Evolutionary conservation across 2,888 invertebrate species (phyloP), one percentile per base, ranked within the genome.

Genomic region (Kuschelorhynchus macadamiae): DNA sequence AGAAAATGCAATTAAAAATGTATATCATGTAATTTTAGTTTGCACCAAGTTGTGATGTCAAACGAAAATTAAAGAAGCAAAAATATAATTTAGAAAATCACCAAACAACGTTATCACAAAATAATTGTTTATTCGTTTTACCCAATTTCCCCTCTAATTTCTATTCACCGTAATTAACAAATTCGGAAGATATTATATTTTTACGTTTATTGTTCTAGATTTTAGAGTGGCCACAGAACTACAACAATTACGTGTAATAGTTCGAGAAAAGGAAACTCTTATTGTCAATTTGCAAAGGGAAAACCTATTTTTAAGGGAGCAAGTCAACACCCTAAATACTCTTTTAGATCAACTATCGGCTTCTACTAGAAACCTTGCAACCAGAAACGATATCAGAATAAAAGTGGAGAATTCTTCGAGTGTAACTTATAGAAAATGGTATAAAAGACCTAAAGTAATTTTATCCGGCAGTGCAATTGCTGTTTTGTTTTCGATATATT

Each of bases 311-410:
- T 47, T 67, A 21, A 61, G 55, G 18, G 50, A 42, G 1, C 67
- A 67, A 56, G 21, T 67, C 2, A 50, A 36, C 9, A 9, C 11
- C 1, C 36, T 67, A 11, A 61, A 56, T 33, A 20, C 12, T n/a
- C 21, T 67, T 0, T 36, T 67, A n/a, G 61, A 67, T 33, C 67
- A 62, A 25, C 30, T 67, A 20, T 42, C 56, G 9, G 39, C 25
- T 41, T 60, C 53, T 32, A 36, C 46, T 21, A 46, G 18, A 46
- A 44, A 14, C 18, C 21, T 46, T 1, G 46, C 59, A 21, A 56
- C 66, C 16, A 67, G 46, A 55, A 67, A 67, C 21, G 53, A 67
- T 49, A 67, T 67, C 9, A 42, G 46, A n/a, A 67, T 67, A 33
- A 65, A 18, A 12, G 65, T 65, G 2, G 65, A 65, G 50, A 67